These are phyloP conservation scores for Ammospiza caudacuta DNA, from an alignment of 2,113 vertebrate genomes.

Conservation along the genomic window DNA sequence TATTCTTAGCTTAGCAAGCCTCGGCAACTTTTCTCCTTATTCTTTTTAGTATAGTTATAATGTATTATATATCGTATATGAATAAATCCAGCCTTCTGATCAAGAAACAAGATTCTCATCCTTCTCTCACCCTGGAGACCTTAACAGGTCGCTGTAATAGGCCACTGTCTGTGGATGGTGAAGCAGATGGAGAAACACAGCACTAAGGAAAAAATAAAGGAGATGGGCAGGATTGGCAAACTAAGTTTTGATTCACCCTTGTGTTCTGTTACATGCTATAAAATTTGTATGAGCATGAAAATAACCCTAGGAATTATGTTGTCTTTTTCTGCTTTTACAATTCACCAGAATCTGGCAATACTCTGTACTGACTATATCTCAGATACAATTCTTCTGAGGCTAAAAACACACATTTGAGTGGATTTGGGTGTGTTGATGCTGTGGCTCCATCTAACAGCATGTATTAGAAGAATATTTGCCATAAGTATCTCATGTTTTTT, in stretches of 20 bases:
- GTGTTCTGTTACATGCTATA: not conserved
- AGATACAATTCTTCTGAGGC: not conserved
- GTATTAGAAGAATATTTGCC: not conserved
- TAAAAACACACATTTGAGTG: not conserved
- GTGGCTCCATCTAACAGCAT: not conserved
- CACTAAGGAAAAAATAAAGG: not conserved
- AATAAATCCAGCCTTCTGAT: no score
- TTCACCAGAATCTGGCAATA: not conserved
- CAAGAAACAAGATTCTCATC: no score
- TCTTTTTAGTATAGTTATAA: no score
- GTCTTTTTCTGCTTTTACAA: not conserved
- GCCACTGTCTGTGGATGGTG: not conserved
- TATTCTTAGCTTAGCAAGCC: no score
- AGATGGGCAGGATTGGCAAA: not conserved
- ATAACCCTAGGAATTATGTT: not conserved
- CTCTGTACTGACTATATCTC: not conserved
- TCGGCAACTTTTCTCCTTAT: no score
- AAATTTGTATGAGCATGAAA: not conserved
- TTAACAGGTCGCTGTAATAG: no score
- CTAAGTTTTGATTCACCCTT: not conserved
- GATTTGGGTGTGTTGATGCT: not conserved
- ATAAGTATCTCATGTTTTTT: not conserved
- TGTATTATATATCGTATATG: no score
- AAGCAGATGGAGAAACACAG: not conserved
- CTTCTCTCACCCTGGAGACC: no score